phyloP scores from a whole-genome alignment of 1,140 invertebrate genomes.

The Aplysia californica region DNA sequence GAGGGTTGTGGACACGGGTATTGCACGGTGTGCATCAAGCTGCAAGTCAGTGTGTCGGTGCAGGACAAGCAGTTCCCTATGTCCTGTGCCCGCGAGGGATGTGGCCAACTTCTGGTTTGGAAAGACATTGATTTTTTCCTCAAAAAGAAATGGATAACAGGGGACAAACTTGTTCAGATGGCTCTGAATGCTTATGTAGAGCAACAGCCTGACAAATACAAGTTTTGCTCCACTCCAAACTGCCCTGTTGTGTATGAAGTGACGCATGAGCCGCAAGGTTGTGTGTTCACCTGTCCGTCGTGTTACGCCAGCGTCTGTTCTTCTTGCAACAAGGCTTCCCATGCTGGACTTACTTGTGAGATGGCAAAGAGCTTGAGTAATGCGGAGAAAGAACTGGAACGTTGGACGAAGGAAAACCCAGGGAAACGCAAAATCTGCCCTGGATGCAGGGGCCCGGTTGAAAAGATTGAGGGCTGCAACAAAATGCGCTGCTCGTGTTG shows the following conservation, averaged over 20 bases:
- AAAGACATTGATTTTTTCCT: slow-evolving; percentile 41
- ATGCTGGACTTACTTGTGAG: slow-evolving; percentile 51
- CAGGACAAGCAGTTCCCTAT: slow-evolving; percentile 42
- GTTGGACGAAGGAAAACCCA: slow-evolving; percentile 36
- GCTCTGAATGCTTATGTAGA: slow-evolving; percentile 37
- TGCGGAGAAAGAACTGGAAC: slow-evolving; percentile 18
- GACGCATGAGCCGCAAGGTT: slow-evolving; percentile 22
- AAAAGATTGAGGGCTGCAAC: slow-evolving; percentile 53
- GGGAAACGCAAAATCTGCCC: slow-evolving; percentile 47
- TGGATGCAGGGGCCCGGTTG: slow-evolving; percentile 43
- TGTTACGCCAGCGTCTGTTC: slow-evolving; percentile 49
- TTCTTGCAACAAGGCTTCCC: slow-evolving; percentile 42
- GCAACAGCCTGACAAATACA: slow-evolving; percentile 36
- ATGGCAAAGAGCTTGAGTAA: slow-evolving; percentile 35
- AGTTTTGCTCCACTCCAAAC: slow-evolving; percentile 53
- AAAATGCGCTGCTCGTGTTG: slow-evolving; percentile 48
- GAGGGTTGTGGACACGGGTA: slow-evolving; percentile 60
- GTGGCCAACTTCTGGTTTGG: slow-evolving; percentile 37
- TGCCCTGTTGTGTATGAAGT: slow-evolving; percentile 51
- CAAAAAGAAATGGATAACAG: slow-evolving; percentile 17
- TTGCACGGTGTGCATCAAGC: slow-evolving; percentile 48
- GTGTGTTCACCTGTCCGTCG: slow-evolving; percentile 41
- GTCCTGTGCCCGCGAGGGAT: slow-evolving; percentile 46
- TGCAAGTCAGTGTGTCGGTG: slow-evolving; percentile 30
- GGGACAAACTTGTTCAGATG: slow-evolving; percentile 27